phyloP scores from a whole-genome alignment of 1,140 invertebrate genomes.

The Trichonephila clavipes region DNA sequence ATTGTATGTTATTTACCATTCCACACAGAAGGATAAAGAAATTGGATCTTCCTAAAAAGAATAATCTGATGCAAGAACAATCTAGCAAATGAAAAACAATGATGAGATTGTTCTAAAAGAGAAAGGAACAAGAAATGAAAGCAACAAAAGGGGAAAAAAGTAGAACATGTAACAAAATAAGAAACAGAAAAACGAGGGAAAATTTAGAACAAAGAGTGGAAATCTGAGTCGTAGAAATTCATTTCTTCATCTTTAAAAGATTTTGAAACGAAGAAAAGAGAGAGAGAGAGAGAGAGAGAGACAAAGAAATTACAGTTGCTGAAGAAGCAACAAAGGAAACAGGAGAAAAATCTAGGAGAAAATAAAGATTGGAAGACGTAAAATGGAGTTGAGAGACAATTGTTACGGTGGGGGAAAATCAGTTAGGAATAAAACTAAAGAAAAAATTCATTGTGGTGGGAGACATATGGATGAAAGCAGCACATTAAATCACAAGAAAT shows the following conservation, averaged over 20 bases:
- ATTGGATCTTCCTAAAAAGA: not conserved
- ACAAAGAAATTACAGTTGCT: not conserved
- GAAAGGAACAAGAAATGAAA: not conserved
- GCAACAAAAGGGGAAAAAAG: not conserved
- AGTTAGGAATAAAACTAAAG: not conserved
- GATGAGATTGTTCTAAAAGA: too few relatives aligned
- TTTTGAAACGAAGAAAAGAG: not conserved
- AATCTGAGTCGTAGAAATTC: not conserved
- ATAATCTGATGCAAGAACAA: not conserved
- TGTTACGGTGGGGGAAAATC: not conserved
- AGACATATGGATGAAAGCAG: not conserved
- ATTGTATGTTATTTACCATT: not conserved
- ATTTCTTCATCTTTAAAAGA: not conserved
- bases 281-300: not conserved
- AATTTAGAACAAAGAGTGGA: not conserved
- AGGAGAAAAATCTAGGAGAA: not conserved
- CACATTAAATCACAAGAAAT: not conserved
- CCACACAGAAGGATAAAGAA: not conserved
- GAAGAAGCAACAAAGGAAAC: not conserved
- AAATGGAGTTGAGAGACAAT: not conserved
- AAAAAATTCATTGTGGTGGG: too few relatives aligned
- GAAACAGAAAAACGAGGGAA: not conserved
- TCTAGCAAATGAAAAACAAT: too few relatives aligned
- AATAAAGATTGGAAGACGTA: not conserved
- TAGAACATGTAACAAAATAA: not conserved